Conservation (phyloP, 2,888 invertebrate genomes). For the Volucella bombylans region DNA sequence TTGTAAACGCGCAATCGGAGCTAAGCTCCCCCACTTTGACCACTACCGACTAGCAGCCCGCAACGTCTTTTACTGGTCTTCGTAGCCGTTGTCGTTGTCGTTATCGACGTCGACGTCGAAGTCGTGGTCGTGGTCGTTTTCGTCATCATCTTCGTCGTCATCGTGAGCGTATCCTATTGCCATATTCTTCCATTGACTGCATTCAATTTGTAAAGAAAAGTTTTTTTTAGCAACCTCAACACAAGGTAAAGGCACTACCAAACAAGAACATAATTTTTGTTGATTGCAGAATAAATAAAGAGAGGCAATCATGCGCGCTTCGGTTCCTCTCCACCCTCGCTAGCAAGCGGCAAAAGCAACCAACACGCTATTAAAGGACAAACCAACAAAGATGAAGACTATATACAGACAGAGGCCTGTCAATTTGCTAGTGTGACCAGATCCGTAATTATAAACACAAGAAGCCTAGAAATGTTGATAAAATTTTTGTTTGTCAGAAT, state of each 20-base stretch:
- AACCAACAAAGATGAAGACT: slow-evolving; percentile 20
- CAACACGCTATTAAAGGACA: slow-evolving; percentile 31
- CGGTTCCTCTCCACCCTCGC: slow-evolving; percentile 18
- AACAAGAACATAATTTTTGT: slow-evolving; percentile 71
- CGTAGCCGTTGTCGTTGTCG: background rate
- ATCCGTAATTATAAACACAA: slow-evolving; percentile 4
- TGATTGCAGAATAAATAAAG: slow-evolving; percentile 73
- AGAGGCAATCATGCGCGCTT: slow-evolving; percentile 63
- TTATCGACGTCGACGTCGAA: slow-evolving; percentile 19
- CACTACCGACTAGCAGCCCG: slow-evolving; percentile 7
- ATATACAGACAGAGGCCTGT: slow-evolving; percentile 22
- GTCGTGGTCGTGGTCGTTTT: background rate
- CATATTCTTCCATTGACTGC: slow-evolving; percentile 67
- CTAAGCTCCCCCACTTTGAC: slow-evolving; percentile 52
- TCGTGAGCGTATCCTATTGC: slow-evolving; percentile 44
- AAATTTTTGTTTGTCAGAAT: too few species aligned
- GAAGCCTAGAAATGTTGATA: too few species aligned
- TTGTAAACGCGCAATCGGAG: slow-evolving; percentile 53
- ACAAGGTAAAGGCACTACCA: slow-evolving; percentile 32
- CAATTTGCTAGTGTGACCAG: slow-evolving; percentile 9
- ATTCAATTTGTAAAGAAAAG: slow-evolving; percentile 65
- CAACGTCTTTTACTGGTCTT: too few species aligned
- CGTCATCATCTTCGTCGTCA: background rate
- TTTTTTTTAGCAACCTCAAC: slow-evolving; percentile 54
- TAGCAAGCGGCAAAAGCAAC: slow-evolving; percentile 1